These are phyloP conservation scores for Aurelia sp. DNA, from an alignment of 30 jellyfish, hydroid and myxozoan species.

Conservation along the genomic window DNA sequence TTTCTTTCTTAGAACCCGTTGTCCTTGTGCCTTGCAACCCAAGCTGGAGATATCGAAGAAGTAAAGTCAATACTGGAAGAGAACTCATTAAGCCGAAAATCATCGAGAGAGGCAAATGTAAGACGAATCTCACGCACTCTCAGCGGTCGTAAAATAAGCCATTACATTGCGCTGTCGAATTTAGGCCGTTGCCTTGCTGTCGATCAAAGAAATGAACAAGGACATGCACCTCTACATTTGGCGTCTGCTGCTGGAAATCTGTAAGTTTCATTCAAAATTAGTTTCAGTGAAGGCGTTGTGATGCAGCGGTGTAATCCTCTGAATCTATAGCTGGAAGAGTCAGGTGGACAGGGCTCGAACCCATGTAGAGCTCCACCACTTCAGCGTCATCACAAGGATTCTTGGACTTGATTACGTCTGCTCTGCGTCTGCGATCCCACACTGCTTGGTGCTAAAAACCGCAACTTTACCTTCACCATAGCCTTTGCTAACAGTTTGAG, in stretches of 20 bases:
- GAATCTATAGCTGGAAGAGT: too few species aligned
- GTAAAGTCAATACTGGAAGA: slow-evolving; percentile 63
- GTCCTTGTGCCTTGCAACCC: slow-evolving; percentile 86
- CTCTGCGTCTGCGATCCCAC: too few species aligned
- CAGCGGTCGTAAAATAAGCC: slow-evolving; percentile 78
- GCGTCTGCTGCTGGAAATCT: slow-evolving; percentile 92
- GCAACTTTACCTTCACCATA: too few species aligned
- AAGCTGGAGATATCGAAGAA: slow-evolving; percentile 81
- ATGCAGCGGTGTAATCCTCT: too few species aligned
- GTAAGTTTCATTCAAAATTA: slow-evolving; percentile 38
- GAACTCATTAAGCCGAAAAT: slow-evolving; percentile 48
- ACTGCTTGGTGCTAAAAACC: too few species aligned
- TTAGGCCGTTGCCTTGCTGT: slow-evolving; percentile 81
- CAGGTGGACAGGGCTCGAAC: too few species aligned
- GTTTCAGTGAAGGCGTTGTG: too few species aligned
- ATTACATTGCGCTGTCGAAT: slow-evolving; percentile 39
- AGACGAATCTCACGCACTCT: slow-evolving; percentile 25
- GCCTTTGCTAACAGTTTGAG: too few species aligned
- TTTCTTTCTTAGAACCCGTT: slow-evolving; percentile 46
- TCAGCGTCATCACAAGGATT: too few species aligned
- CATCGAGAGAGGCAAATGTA: slow-evolving; percentile 21
- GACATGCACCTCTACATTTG: slow-evolving; percentile 81
- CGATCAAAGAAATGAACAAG: slow-evolving; percentile 88
- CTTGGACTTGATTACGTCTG: too few species aligned
- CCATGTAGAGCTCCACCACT: too few species aligned